These are phyloP conservation scores for Plebejus melissa DNA, from an alignment of 2,888 invertebrate genomes.

Conservation along the genomic window DNA sequence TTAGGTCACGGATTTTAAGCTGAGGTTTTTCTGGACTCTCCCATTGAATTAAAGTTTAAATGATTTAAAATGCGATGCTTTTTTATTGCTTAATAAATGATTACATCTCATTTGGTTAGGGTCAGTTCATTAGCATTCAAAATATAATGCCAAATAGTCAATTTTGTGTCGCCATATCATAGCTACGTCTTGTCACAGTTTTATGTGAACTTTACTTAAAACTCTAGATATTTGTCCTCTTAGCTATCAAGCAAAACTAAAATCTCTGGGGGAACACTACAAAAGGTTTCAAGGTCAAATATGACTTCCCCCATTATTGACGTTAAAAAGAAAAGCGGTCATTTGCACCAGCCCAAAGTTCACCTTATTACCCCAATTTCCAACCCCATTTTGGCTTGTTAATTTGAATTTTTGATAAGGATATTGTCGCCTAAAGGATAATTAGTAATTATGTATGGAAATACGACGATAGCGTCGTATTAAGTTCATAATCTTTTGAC, in stretches of 20 bases:
- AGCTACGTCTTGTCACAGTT: not conserved
- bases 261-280: not conserved
- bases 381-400: slow-evolving; percentile 5
- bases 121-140: not conserved
- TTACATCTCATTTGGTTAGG: not conserved
- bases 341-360: not conserved
- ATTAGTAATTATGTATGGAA: slow-evolving; percentile 2
- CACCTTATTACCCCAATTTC: not conserved
- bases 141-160: not conserved
- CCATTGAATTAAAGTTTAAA: not conserved
- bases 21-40: not conserved
- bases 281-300: no score
- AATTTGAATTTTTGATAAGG: slow-evolving; percentile 17
- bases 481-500: slow-evolving; percentile 20
- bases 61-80: not conserved
- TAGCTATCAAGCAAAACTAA: not conserved
- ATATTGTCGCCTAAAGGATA: slow-evolving; percentile 18
- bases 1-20: not conserved
- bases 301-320: not conserved
- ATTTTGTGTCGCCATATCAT: not conserved
- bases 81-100: not conserved
- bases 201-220: not conserved
- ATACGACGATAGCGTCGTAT: slow-evolving; percentile 15
- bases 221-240: no score
- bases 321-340: not conserved